Evolutionary conservation across 1,140 invertebrate genomes (phyloP), one percentile per base, ranked within the genome.

Genomic region (Heliothis virescens): DNA sequence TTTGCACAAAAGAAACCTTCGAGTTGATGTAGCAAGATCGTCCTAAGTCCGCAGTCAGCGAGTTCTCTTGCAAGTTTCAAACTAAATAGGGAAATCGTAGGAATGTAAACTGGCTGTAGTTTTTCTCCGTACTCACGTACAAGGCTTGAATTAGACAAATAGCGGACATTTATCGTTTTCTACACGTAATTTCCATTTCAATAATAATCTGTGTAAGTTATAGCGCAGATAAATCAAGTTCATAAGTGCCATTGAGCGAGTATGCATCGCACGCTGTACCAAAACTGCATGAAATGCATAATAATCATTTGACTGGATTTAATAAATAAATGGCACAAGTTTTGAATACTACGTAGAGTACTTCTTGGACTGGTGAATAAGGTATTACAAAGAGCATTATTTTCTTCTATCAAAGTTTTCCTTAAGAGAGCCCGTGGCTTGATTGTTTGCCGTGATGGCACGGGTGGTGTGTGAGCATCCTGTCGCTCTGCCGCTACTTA

Each of bases 181-280:
- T 81, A 78, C 79, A 82, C 65, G 79, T 83, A 82, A 83, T 85
- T 83, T 79, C 57, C 81, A 83, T 86, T 82, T 80, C 76, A 84
- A 79, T 75, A 79, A 74, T 79, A 79, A 86, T 84, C 80, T 80
- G 50, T 81, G 81, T 82, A 81, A 86, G 77, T 81, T 83, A 84
- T 83, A 63, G 75, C 59, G 52, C 52, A 18, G 48, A 85, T 83
- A 83, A 81, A 85, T 85, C 83, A 83, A 77, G 34, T 48, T 47
- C 57, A 78, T 84, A 69, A 81, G 72, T 69, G 71, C 65, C 76
- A 53, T 63, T 48, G 52, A 55, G 73, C 78, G 79, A 81, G 21
- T 21, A 48, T 63, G 50, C 69, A 48, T 60, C 21, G 59, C 57
- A 53, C 41, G 59, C 18, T 50, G 18, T 50, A 69, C 67, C 47